Percentiles rank a stretch among this genome's conserved stretches.
Evolutionary conservation across 2,113 vertebrate species (phyloP).

Genomic region (Anoura caudifer): DNA sequence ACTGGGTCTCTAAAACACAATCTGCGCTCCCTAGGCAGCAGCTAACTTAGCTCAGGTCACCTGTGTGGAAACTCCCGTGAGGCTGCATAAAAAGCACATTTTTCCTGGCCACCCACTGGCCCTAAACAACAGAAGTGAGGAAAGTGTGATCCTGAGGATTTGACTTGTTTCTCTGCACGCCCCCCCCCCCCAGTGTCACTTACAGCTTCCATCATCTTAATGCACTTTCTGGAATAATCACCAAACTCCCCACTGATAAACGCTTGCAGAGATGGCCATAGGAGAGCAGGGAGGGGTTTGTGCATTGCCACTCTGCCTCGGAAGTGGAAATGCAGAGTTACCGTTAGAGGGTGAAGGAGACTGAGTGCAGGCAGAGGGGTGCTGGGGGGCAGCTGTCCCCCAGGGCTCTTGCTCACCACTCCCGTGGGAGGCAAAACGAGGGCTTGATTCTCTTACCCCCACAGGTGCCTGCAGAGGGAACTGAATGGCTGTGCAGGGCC

Average conservation of each 20-base stretch:
- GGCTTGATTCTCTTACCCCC: background rate
- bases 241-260: background rate
- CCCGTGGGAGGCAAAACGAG: background rate
- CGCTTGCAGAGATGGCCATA: background rate
- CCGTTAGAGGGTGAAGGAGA: background rate
- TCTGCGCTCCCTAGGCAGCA: background rate
- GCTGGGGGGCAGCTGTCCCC: background rate
- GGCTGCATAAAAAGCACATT: background rate
- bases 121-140: background rate
- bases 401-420: background rate
- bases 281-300: background rate
- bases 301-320: background rate
- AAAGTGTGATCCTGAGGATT: background rate
- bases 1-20: background rate
- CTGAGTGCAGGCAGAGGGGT: background rate
- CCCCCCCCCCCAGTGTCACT: background rate
- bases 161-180: background rate
- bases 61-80: background rate
- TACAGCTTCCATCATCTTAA: background rate
- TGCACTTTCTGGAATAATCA: background rate
- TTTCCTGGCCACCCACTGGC: background rate
- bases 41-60: background rate
- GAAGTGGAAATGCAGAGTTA: background rate
- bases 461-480: background rate
- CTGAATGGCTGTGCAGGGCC: background rate